Evolutionary conservation across 2,113 vertebrate genomes (phyloP).

Genomic region (Tauraco erythrolophus): DNA sequence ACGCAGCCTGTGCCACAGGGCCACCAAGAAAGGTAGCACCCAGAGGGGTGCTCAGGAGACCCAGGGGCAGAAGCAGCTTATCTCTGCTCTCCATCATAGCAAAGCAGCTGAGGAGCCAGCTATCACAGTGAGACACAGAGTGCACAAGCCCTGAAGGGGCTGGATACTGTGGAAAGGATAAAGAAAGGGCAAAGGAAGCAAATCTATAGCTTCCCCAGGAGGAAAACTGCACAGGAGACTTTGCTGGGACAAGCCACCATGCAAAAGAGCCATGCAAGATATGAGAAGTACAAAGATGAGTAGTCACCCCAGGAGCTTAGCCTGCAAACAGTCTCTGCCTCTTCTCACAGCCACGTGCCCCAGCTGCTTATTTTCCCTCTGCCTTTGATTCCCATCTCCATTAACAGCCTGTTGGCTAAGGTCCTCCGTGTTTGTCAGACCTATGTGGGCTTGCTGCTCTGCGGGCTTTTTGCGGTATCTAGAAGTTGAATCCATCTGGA

Average conservation of each 20-base stretch:
- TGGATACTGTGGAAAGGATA: neutral
- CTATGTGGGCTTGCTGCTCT: neutral
- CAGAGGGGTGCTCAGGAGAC: neutral
- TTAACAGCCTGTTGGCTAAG: neutral
- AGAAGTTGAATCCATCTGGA: neutral
- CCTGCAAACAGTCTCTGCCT: neutral
- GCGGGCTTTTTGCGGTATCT: neutral
- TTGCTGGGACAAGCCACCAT: neutral
- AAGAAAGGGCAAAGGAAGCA: neutral
- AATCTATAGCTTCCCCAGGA: neutral
- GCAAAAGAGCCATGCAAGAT: rapidly evolving
- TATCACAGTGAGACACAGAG: rapidly evolving
- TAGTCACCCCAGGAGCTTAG: neutral
- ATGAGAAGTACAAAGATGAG: neutral
- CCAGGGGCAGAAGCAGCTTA: neutral
- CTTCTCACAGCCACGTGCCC: neutral
- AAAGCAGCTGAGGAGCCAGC: neutral
- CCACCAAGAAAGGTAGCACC: rapidly evolving
- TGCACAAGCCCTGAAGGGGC: neutral
- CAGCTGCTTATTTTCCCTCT: neutral
- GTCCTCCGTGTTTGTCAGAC: neutral
- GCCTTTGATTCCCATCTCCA: neutral
- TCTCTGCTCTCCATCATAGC: rapidly evolving
- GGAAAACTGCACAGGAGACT: neutral
- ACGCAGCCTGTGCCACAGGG: rapidly evolving